A percentile compares a stretch with the other conserved stretches of the same genome.
phyloP scores from a whole-genome alignment of 2,797 vertebrate genomes.

The Trichosurus vulpecula region DNA sequence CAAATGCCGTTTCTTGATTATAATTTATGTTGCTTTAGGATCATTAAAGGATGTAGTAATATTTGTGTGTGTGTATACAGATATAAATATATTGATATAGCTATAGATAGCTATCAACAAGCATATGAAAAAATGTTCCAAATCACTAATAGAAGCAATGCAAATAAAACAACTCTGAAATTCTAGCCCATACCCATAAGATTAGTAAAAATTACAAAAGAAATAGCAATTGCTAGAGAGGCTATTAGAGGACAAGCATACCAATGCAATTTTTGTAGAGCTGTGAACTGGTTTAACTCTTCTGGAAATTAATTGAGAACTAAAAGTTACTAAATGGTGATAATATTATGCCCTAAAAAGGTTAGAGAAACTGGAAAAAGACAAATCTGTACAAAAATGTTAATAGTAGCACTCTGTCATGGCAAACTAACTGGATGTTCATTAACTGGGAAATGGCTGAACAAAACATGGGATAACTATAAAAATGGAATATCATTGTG shows the following conservation, averaged over 20 bases:
- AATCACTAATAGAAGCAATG: neutral
- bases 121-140: neutral
- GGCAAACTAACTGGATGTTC: neutral
- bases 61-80: neutral
- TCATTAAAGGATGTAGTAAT: neutral
- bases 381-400: neutral
- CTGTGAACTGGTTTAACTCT: neutral
- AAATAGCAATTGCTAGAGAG: neutral
- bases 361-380: neutral
- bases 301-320: neutral
- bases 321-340: neutral
- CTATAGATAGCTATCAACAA: neutral
- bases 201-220: neutral
- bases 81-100: too few relatives aligned
- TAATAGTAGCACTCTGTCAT: neutral
- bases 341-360: neutral
- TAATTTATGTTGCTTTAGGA: neutral
- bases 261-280: neutral
- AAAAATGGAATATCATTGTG: neutral
- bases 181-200: neutral
- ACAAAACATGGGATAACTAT: neutral
- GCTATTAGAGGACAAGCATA: neutral
- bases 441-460: neutral
- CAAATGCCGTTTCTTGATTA: neutral
- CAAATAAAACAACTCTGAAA: neutral